Base-by-base conservation (phyloP, 2,888 invertebrate species). In the Rotaria magnacalcarata region DNA sequence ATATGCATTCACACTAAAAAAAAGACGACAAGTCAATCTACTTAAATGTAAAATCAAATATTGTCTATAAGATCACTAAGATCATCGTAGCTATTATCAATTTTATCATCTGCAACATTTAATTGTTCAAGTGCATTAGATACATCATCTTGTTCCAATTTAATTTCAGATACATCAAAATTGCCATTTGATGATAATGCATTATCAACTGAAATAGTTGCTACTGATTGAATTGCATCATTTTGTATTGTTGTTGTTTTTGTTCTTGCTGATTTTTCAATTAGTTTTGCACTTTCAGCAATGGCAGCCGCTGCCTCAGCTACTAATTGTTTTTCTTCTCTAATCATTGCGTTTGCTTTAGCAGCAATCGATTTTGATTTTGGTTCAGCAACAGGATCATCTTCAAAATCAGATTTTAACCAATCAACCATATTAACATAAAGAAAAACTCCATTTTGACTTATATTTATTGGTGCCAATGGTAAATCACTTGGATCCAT, bases 101-200 rank as follows among this genome's bases (percentile, higher is more conserved):
- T 67, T 3, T 4, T 41, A 19, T 67, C 34, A 67, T 67, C 67
- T 14, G 6, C 34, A 34, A 67, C 34, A 14, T 34, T 34, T 41
- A 67, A 67, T 67, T 67, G 67, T 67, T 67, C 34, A 67, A 67
- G 34, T 41, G 67, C 67, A 67, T 67, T 34, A 67, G 67, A 67
- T 34, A 67, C 34, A 67, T 67, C 67, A 16, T 67, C 67, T 34
- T 14, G 11, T 34, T 67, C 67, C 11, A 67, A 19, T 19, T 67
- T 67, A 19, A 67, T 67, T 67, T 67, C 34, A 34, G 67, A 6
- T 5, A 67, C 19, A 67, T 27, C 67, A 34, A 6, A 5, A 67
- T 67, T 67, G 34, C 34, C 67, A 34, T 27, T 67, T 5, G 16
- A 34, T 19, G 67, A 19, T 34, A 67, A 34, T 11, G 67, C 34